These are phyloP conservation scores for Cephus pygmeus DNA, from an alignment of 2,888 invertebrate genomes.

Conservation along the genomic window DNA sequence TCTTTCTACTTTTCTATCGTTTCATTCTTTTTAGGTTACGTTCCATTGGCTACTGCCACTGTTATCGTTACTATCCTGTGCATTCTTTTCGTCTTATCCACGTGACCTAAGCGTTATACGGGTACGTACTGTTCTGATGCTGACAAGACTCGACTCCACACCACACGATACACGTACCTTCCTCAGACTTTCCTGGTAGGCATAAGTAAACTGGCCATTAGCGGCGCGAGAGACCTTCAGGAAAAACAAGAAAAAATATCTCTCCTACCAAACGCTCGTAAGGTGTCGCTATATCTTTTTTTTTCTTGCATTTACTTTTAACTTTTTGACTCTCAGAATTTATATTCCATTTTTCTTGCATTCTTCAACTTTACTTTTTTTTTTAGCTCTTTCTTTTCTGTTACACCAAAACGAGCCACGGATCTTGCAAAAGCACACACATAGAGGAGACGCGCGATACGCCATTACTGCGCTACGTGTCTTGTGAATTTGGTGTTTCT, in stretches of 20 bases:
- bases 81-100: neutral
- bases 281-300: conserved; percentile 28
- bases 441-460: conserved; percentile 22
- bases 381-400: conserved; percentile 14
- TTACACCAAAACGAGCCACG: conserved; percentile 53
- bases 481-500: neutral
- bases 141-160: neutral
- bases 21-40: neutral
- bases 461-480: neutral
- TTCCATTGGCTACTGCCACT: neutral
- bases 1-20: neutral
- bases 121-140: conserved; percentile 25
- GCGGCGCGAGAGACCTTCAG: conserved; percentile 76
- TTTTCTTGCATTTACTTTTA: conserved; percentile 15
- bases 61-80: neutral
- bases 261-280: conserved; percentile 57
- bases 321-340: neutral
- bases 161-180: conserved; percentile 53
- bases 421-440: conserved; percentile 53
- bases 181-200: conserved; percentile 75
- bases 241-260: conserved; percentile 69
- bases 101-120: conserved; percentile 10
- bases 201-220: conserved; percentile 75
- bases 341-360: neutral
- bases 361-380: conserved; percentile 11